Evolutionary conservation across 2,888 invertebrate species (phyloP).

Genomic region (Xiphydria camelus): DNA sequence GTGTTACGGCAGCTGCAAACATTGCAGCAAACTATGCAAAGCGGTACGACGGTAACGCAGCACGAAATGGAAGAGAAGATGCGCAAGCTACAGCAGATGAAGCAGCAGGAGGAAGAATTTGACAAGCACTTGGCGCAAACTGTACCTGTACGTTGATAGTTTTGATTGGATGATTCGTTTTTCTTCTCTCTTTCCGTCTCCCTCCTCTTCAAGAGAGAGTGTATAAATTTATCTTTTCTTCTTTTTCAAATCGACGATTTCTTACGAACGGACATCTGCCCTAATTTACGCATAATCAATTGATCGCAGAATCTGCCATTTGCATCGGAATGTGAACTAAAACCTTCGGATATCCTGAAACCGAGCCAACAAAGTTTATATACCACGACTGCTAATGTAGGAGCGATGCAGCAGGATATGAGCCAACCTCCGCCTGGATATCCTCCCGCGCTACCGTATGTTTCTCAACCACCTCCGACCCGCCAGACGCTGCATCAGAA

Average conservation of each 20-base stretch:
- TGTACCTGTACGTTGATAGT: slow-evolving; percentile 64
- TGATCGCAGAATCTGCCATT: slow-evolving; percentile 65
- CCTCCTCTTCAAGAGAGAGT: no score
- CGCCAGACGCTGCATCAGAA: slow-evolving; percentile 39
- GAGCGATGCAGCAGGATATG: slow-evolving; percentile 54
- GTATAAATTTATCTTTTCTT: slow-evolving; percentile 4
- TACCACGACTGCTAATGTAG: slow-evolving; percentile 34
- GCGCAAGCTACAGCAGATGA: slow-evolving; percentile 70
- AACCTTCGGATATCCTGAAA: slow-evolving; percentile 57
- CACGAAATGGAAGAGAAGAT: slow-evolving; percentile 72
- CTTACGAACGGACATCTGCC: no score
- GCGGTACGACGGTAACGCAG: slow-evolving; percentile 57
- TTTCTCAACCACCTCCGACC: slow-evolving; percentile 45
- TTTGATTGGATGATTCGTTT: slow-evolving; percentile 3
- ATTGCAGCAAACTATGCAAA: slow-evolving; percentile 62
- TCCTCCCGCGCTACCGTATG: slow-evolving; percentile 54
- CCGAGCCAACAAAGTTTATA: slow-evolving; percentile 41
- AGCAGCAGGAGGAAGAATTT: slow-evolving; percentile 75
- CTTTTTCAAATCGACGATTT: no score
- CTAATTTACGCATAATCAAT: no score
- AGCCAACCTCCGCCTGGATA: slow-evolving; percentile 64
- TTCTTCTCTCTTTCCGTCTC: slow-evolving; percentile 1
- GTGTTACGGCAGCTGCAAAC: slow-evolving; percentile 88
- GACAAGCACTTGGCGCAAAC: slow-evolving; percentile 77
- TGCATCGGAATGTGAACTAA: slow-evolving; percentile 68